A percentile compares a stretch with the other conserved stretches of the same genome.
phyloP scores from a whole-genome alignment of 2,888 invertebrate species.

The Oasisia sp. region DNA sequence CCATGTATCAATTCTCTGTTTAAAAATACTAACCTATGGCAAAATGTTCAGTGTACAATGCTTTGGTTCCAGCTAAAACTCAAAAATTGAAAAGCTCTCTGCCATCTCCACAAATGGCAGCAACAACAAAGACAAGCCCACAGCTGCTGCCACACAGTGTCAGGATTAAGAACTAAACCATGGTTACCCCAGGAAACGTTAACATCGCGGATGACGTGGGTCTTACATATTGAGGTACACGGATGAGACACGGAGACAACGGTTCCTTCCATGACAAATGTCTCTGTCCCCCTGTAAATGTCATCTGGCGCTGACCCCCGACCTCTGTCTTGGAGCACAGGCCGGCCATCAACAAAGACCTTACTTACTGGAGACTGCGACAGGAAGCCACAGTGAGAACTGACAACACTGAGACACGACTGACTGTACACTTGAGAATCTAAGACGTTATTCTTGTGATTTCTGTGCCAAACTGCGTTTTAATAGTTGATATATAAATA shows the following conservation, averaged over 20 bases:
- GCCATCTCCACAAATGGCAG: too few species aligned
- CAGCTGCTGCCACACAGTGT: not conserved
- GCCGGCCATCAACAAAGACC: not conserved
- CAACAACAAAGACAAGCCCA: not conserved
- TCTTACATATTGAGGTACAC: too few species aligned
- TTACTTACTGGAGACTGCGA: not conserved
- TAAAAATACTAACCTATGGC: too few species aligned
- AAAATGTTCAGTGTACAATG: too few species aligned
- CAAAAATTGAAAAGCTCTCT: too few species aligned
- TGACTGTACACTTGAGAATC: not conserved
- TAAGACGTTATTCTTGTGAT: not conserved
- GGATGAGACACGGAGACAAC: not conserved
- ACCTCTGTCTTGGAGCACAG: not conserved
- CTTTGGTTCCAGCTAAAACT: too few species aligned
- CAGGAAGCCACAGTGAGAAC: not conserved
- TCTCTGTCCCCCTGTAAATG: not conserved
- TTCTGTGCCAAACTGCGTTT: too few species aligned
- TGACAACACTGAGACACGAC: not conserved
- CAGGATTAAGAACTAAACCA: not conserved
- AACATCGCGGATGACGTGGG: too few species aligned
- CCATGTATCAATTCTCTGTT: too few species aligned
- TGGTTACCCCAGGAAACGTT: not conserved
- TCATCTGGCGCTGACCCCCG: not conserved
- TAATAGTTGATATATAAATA: not conserved
- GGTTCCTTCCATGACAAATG: not conserved